phyloP scores from a whole-genome alignment of 2,113 vertebrate species.

The Pelobates fuscus region DNA sequence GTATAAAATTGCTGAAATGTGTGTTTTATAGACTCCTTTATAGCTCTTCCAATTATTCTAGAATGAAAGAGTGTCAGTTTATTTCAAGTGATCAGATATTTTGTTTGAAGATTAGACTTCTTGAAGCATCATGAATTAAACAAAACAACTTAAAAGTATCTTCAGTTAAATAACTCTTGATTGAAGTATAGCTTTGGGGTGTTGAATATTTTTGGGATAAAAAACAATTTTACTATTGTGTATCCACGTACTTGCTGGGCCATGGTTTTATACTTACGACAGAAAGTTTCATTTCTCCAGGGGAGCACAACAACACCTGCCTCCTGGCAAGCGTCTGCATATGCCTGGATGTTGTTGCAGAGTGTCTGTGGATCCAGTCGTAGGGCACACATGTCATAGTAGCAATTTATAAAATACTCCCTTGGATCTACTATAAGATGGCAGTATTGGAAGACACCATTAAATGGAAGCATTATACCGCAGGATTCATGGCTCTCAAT shows the following conservation, averaged over 20 bases:
- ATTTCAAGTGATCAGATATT: too few species aligned
- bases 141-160: too few species aligned
- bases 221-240: too few species aligned
- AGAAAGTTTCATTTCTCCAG: conserved; percentile 65
- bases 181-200: conserved; percentile 37
- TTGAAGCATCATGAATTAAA: too few species aligned
- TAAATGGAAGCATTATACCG: conserved; percentile 44
- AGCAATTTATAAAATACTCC: conserved; percentile 56
- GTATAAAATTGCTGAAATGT: too few species aligned
- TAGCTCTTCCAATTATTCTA: too few species aligned
- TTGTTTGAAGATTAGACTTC: too few species aligned
- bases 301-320: conserved; percentile 50
- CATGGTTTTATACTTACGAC: conserved; percentile 56
- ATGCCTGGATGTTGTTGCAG: conserved; percentile 62
- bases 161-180: too few species aligned
- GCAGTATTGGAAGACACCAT: conserved; percentile 57
- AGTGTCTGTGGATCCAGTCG: conserved; percentile 51
- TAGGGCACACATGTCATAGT: conserved; percentile 64
- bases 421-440: conserved; percentile 51
- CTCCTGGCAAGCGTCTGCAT: conserved; percentile 56
- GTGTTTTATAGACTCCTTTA: too few species aligned
- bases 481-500: conserved; percentile 38
- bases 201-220: too few species aligned
- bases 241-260: too few species aligned
- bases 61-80: too few species aligned